Evolutionary conservation across 2,888 invertebrate genomes (phyloP).

Genomic region (Vesta saturnalis): DNA sequence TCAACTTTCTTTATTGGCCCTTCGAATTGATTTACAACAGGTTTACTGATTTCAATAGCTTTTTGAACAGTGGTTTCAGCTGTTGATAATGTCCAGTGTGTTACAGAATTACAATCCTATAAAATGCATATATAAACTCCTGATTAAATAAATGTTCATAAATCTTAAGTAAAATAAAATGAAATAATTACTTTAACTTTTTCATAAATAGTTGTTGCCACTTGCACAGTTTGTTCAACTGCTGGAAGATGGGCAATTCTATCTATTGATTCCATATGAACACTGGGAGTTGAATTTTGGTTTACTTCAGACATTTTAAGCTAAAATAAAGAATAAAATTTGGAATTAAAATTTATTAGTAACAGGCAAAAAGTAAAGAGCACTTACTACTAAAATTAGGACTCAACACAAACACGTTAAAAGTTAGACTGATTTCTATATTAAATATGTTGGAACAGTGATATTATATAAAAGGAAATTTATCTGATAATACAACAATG

Average conservation of each 20-base stretch:
- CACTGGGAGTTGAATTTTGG: conserved; percentile 20
- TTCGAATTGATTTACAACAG: conserved; percentile 65
- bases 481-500: conserved; percentile 11
- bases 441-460: not conserved
- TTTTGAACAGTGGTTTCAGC: conserved; percentile 66
- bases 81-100: conserved; percentile 67
- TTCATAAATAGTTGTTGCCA: conserved; percentile 67
- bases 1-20: conserved; percentile 66
- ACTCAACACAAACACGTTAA: conserved; percentile 23
- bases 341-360: conserved; percentile 2
- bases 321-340: too few relatives aligned
- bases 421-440: conserved; percentile 10
- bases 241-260: conserved; percentile 67
- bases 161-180: not conserved
- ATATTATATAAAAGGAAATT: conserved; percentile 17
- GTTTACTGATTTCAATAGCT: conserved; percentile 65
- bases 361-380: not conserved
- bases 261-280: conserved; percentile 66
- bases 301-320: conserved; percentile 42
- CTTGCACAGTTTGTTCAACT: conserved; percentile 67
- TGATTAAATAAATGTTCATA: not conserved
- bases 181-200: conserved; percentile 66
- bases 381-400: not conserved
- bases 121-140: conserved; percentile 22
- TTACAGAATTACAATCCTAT: conserved; percentile 64